A percentile compares a stretch with the other conserved stretches of the same genome.
Conservation (phyloP, 2,113 vertebrate species). For the Nycticebus coucang region DNA sequence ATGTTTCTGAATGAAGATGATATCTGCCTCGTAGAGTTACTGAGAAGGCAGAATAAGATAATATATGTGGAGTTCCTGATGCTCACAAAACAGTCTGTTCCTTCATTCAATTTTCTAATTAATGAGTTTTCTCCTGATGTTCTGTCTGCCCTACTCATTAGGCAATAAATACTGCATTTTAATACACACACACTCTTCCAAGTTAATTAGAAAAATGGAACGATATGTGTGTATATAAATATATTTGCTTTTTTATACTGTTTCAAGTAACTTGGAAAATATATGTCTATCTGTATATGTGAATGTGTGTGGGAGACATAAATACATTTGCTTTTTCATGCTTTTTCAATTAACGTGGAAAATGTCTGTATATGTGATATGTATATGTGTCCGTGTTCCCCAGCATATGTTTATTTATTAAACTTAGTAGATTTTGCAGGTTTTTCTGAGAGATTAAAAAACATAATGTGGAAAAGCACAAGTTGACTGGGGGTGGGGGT, state of each 20-base stretch:
- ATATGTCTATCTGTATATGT: background rate
- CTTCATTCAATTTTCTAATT: background rate
- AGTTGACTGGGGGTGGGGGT: too few relatives aligned
- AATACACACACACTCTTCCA: background rate
- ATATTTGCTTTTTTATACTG: background rate
- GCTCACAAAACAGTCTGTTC: background rate
- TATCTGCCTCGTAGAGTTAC: background rate
- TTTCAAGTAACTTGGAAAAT: background rate
- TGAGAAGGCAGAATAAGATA: background rate
- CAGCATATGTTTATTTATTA: background rate
- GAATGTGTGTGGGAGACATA: background rate
- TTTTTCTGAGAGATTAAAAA: background rate
- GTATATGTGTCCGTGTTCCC: background rate
- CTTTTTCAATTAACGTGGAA: background rate
- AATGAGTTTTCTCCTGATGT: background rate
- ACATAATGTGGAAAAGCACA: background rate
- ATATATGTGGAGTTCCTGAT: background rate
- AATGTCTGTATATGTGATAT: too few relatives aligned
- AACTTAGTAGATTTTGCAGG: background rate
- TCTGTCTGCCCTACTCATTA: background rate
- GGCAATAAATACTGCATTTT: background rate
- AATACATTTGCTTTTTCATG: background rate
- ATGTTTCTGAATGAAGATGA: constrained; percentile 2
- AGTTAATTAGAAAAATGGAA: background rate
- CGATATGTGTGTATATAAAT: background rate